A percentile compares a stretch with the other conserved stretches of the same genome.
These are phyloP conservation scores for Apamea anceps DNA, from an alignment of 2,888 invertebrate genomes.

Conservation along the genomic window DNA sequence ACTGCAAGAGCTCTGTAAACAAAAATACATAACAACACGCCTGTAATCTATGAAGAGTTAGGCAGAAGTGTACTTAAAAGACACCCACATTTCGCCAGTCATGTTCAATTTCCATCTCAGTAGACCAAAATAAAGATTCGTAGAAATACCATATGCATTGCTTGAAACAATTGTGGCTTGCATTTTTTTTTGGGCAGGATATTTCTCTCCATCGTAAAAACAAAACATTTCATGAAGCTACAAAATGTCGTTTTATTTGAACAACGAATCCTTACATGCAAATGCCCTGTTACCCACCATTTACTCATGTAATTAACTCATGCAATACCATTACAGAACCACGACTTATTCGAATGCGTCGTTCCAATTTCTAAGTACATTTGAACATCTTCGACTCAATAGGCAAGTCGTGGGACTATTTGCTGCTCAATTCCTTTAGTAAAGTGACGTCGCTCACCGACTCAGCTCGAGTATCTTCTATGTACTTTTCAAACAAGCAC, in stretches of 20 bases:
- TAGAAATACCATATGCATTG: not conserved
- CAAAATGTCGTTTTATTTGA: not conserved
- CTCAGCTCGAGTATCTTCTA: constrained; percentile 8
- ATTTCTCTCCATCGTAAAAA: not conserved
- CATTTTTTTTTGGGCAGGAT: not conserved
- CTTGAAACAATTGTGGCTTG: not conserved
- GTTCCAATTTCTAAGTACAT: constrained; percentile 30
- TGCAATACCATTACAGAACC: not conserved
- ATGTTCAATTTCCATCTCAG: too few relatives aligned
- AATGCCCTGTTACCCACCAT: not conserved
- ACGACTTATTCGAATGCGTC: not conserved
- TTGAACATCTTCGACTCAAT: constrained; percentile 27
- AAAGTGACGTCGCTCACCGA: constrained; percentile 36
- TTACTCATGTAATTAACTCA: not conserved
- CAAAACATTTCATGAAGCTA: not conserved
- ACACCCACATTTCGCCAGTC: too few relatives aligned
- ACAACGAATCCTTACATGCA: not conserved
- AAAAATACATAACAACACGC: not conserved
- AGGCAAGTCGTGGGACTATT: constrained; percentile 37
- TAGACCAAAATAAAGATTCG: too few relatives aligned
- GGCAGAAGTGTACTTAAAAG: too few relatives aligned
- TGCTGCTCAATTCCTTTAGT: constrained; percentile 44
- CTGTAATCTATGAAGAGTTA: too few relatives aligned
- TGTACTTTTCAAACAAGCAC: constrained; percentile 10
- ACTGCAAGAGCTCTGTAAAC: not conserved